Conservation (phyloP, 1,140 invertebrate genomes). For the Mycetomoellerius zeteki region DNA sequence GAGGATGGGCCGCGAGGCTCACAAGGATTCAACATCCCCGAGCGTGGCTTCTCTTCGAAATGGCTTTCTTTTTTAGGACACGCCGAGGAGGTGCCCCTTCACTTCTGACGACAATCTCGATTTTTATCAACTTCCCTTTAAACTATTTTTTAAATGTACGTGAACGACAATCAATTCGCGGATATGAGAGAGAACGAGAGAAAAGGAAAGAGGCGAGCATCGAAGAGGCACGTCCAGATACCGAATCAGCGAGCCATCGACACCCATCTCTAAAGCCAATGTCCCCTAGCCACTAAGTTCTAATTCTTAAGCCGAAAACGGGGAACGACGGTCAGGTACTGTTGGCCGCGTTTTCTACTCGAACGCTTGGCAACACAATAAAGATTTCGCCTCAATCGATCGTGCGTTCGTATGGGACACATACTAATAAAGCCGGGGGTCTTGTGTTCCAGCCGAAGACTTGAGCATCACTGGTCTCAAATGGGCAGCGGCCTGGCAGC, state of each 20-base stretch:
- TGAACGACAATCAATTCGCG: neutral
- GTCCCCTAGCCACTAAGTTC: slow-evolving; percentile 58
- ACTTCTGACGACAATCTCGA: slow-evolving; percentile 14
- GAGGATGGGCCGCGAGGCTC: slow-evolving; percentile 29
- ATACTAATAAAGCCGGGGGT: slow-evolving; percentile 80
- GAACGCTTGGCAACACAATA: slow-evolving; percentile 49
- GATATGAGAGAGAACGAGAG: slow-evolving; percentile 14
- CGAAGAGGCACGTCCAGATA: slow-evolving; percentile 38
- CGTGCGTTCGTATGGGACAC: slow-evolving; percentile 40
- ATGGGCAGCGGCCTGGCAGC: slow-evolving; percentile 88
- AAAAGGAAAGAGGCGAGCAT: neutral
- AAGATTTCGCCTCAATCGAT: slow-evolving; percentile 48
- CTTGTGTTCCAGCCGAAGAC: slow-evolving; percentile 88
- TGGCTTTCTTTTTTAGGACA: slow-evolving; percentile 62
- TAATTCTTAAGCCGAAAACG: slow-evolving; percentile 42
- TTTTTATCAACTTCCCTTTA: neutral
- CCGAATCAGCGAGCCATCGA: slow-evolving; percentile 20
- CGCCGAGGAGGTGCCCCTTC: slow-evolving; percentile 11
- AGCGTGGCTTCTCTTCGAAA: slow-evolving; percentile 29
- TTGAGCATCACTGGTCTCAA: slow-evolving; percentile 91
- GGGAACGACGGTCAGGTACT: slow-evolving; percentile 50
- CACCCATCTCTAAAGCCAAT: slow-evolving; percentile 1
- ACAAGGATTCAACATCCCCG: slow-evolving; percentile 34
- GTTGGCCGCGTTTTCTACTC: slow-evolving; percentile 44
- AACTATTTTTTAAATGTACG: slow-evolving; percentile 32